Percentiles rank a stretch among this genome's conserved stretches.
phyloP scores from a whole-genome alignment of 2,797 vertebrate genomes.

The Perodicticus potto region DNA sequence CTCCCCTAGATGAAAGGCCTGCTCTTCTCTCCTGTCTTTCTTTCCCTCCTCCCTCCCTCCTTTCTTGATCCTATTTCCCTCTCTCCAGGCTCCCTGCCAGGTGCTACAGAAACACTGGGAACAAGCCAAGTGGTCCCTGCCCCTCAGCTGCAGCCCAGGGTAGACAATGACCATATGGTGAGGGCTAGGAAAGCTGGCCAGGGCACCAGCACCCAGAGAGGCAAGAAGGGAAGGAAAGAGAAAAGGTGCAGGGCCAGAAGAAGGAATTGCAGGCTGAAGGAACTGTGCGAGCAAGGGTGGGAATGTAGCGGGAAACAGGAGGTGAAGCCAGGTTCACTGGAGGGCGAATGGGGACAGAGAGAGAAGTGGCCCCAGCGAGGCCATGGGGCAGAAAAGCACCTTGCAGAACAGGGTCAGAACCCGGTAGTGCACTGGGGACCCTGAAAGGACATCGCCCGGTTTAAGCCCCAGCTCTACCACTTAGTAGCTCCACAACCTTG shows the following conservation, averaged over 20 bases:
- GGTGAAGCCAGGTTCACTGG: background rate
- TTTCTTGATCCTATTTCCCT: background rate
- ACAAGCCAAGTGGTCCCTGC: background rate
- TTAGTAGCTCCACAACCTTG: background rate
- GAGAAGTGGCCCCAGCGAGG: rapidly evolving
- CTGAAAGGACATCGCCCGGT: background rate
- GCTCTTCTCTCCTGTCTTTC: too few species aligned
- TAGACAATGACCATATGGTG: background rate
- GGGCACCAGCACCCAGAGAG: background rate
- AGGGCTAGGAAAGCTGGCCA: background rate
- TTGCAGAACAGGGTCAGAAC: rapidly evolving
- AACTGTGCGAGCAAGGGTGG: background rate
- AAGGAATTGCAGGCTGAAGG: background rate
- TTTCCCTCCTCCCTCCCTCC: background rate
- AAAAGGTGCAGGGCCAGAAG: background rate
- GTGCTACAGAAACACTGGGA: background rate
- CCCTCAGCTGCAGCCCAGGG: background rate
- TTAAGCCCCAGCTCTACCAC: background rate
- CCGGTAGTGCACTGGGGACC: background rate
- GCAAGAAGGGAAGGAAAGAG: background rate
- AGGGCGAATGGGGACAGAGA: too few species aligned
- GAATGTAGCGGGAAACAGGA: too few species aligned
- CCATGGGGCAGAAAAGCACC: background rate
- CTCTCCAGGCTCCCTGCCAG: background rate
- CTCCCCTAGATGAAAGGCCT: background rate